Conservation (phyloP, 2,888 invertebrate species). For the Smittia sp. region DNA sequence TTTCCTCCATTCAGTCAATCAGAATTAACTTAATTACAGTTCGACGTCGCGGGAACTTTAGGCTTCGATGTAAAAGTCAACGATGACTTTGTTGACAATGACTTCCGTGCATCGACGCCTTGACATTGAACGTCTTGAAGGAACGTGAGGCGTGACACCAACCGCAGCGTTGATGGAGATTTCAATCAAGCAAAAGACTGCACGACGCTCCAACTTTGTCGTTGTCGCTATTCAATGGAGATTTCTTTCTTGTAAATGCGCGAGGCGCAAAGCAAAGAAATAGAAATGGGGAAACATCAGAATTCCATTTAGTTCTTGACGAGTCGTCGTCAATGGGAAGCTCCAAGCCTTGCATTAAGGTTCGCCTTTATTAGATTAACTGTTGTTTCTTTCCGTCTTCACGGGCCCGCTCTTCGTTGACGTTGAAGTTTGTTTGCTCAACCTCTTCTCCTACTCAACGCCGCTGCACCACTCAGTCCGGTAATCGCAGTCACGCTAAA, state of each 20-base stretch:
- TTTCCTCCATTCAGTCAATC: neutral
- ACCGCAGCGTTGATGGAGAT: neutral
- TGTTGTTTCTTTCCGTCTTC: neutral
- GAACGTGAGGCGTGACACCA: neutral
- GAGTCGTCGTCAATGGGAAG: neutral
- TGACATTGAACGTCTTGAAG: neutral
- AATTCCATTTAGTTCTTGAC: neutral
- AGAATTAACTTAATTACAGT: conserved; percentile 8
- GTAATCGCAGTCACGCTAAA: neutral
- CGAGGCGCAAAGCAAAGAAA: neutral
- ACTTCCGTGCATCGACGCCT: neutral
- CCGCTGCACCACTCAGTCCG: neutral
- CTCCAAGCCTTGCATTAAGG: neutral
- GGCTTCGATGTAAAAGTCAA: neutral
- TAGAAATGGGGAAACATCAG: neutral
- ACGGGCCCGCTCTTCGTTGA: neutral
- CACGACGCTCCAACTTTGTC: no score
- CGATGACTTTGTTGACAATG: neutral
- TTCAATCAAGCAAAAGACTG: neutral
- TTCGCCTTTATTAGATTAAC: conserved; percentile 12
- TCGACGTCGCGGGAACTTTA: neutral
- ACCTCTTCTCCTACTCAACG: neutral
- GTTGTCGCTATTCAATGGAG: neutral
- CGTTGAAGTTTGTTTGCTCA: neutral
- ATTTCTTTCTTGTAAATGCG: neutral